phyloP scores from a whole-genome alignment of 1,140 invertebrate genomes.

The Medauroidea extradentata region DNA sequence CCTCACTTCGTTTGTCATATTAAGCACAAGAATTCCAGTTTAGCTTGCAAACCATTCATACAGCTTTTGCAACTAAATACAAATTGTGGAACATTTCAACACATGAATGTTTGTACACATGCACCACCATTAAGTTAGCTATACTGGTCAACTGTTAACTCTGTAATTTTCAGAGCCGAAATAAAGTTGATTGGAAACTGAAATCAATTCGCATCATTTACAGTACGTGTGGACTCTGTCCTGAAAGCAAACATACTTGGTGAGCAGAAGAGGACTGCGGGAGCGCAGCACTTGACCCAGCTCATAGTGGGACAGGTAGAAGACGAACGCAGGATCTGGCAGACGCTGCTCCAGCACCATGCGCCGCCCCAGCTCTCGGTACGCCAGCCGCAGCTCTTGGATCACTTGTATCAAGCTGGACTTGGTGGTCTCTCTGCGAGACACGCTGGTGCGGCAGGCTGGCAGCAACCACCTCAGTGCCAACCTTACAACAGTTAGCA shows the following conservation, averaged over 20 bases:
- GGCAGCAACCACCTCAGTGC: slow-evolving; percentile 53
- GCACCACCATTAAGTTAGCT: too few relatives aligned
- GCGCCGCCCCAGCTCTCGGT: slow-evolving; percentile 50
- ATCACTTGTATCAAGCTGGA: slow-evolving; percentile 52
- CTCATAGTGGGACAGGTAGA: slow-evolving; percentile 64
- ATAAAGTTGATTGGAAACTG: too few relatives aligned
- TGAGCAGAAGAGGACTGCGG: slow-evolving; percentile 52
- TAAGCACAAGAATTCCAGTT: too few relatives aligned
- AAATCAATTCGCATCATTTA: too few relatives aligned
- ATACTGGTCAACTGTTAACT: too few relatives aligned
- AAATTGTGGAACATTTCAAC: too few relatives aligned
- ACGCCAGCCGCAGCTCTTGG: slow-evolving; percentile 58
- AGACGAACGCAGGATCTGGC: slow-evolving; percentile 61
- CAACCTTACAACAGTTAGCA: slow-evolving; percentile 40
- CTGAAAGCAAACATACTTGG: slow-evolving; percentile 48
- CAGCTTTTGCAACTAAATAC: too few relatives aligned
- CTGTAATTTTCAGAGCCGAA: too few relatives aligned
- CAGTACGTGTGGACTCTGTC: slow-evolving; percentile 27
- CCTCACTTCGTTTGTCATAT: too few relatives aligned
- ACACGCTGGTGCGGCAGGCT: slow-evolving; percentile 54
- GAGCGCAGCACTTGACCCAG: slow-evolving; percentile 53
- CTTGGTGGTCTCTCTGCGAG: slow-evolving; percentile 62
- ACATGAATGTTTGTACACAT: too few relatives aligned
- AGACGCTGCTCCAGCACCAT: slow-evolving; percentile 58
- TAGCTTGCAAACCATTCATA: too few relatives aligned